These are phyloP conservation scores for Xylota segnis DNA, from an alignment of 2,888 invertebrate genomes.

Conservation along the genomic window DNA sequence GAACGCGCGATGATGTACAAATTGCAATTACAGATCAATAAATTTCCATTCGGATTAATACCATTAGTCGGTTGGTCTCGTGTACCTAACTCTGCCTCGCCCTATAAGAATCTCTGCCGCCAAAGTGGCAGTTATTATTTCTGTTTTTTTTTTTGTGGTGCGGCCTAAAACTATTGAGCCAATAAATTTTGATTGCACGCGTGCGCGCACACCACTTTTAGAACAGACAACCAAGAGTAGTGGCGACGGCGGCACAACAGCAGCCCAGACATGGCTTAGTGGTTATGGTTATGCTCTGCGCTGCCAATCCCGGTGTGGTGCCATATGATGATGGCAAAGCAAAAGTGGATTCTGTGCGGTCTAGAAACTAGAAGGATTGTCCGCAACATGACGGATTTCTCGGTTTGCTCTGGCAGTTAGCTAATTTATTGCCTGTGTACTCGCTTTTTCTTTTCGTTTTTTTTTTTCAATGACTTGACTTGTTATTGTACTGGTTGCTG, in stretches of 20 bases:
- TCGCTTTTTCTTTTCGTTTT: constrained; percentile 45
- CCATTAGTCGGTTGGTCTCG: constrained; percentile 37
- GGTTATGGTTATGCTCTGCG: constrained; percentile 30
- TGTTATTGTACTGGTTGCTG: constrained; percentile 49
- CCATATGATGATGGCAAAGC: constrained; percentile 31
- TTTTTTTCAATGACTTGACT: constrained; percentile 48
- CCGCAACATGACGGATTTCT: constrained; percentile 73
- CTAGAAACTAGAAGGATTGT: constrained; percentile 69
- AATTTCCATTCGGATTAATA: constrained; percentile 62
- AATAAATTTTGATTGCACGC: constrained; percentile 75
- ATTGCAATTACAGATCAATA: constrained; percentile 72
- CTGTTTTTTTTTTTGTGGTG: constrained; percentile 15
- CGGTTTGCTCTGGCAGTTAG: constrained; percentile 67
- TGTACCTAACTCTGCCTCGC: constrained; percentile 35
- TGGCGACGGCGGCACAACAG: constrained; percentile 57
- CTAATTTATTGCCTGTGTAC: constrained; percentile 72
- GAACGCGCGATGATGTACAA: constrained; percentile 62
- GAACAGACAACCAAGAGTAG: constrained; percentile 50
- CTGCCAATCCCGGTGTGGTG: constrained; percentile 31
- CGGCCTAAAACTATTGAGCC: constrained; percentile 63
- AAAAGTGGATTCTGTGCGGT: constrained; percentile 67
- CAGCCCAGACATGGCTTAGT: constrained; percentile 55
- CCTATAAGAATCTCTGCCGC: constrained; percentile 47
- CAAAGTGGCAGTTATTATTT: constrained; percentile 37
- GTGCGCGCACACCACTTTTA: constrained; percentile 62